Base-by-base conservation (phyloP, 2,113 vertebrate species). In the Anoura caudifer region DNA sequence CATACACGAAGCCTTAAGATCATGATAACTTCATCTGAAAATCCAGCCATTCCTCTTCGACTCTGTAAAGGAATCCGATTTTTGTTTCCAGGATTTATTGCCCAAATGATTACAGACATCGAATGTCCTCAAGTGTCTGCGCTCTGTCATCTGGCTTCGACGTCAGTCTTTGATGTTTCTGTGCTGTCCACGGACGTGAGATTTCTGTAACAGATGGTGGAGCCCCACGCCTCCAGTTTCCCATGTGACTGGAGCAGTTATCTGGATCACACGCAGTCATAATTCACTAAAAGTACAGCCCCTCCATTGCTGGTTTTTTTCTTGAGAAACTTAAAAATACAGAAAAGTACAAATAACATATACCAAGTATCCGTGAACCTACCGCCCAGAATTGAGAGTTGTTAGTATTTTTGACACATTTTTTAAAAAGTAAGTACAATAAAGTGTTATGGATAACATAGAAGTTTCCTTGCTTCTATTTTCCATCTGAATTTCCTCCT, bases 171-270 rank as follows among this genome's bases (percentile, higher is more conserved):
- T 45, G 43, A 84, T 63, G 47, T 52, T 94, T 90, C 94, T 88
- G 59, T 84, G 94, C 65, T 36, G 33, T 8, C 77, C 61, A 31
- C n/a, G 63, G 82, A 52, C 91, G 54, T 87, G 93, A 72, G 43
- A 90, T 84, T 94, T 97, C 87, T 83, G 65, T 69, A 90, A 83
- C 80, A 97, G 93, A 94, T 90, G 70, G 93, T 45, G 50, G 95
- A 94, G 52, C 88, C 96, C 97, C 82, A 72, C 95, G 95, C 92
- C 95, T 96, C 54, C 86, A 54, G 0, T 54, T 79, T 93, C 47
- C 75, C 50, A 67, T 96, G 92, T 95, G 97, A 96, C 75, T 87
- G 52, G 20, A 95, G 63, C 73, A 83, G 73, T 96, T 86, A 93
- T 85, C 70, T 90, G 85, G 88, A 50, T 93, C 91, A 65, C 50